Base-by-base conservation (phyloP, 2,888 invertebrate genomes). In the Venustoraphidia nigricollis region DNA sequence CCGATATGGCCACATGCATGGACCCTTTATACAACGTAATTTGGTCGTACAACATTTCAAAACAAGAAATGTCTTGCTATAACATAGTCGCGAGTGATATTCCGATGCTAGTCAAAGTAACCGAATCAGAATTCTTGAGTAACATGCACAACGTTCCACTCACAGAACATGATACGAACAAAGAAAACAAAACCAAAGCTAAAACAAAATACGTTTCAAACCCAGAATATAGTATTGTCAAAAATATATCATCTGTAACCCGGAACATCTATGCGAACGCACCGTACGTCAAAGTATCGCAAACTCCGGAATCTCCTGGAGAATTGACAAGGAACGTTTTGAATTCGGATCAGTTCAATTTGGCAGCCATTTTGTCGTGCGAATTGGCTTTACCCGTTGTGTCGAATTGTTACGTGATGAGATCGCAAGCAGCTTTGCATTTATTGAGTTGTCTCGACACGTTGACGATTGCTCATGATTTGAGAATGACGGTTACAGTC, bases 1-100 rank as follows among this genome's bases (percentile, higher is more conserved):
- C 78, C 13, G 81, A 83, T 57, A 81, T 82, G 54, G 79, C 83
- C 44, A 81, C 86, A 1, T 86, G 85, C 58, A 71, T 96, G 57
- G 97, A 97, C 69, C 91, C 94, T 0, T 73, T 86, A 46, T 94
- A 93, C 66, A 91, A 95, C 66, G 84, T 94, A 0, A 70, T 97
- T 2, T 97, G 96, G 96, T 86, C 90, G 56, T 96, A 83, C 57
- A 79, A 83, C 62, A 80, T 83, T 0, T 69, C 75, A 34, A 79
- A 65, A 47, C 73, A 75, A 50, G 74, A 77, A 56, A 68, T 91
- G 57, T 75, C 75, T 49, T 88, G 89, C 59, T 90, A 85, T 66
- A 93, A 92, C 64, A 82, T 91, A 6, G 73, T 91, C 44, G 83
- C 84, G 0, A 81, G 84, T 46, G 90, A 92, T 61, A 77, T 76